phyloP scores from a whole-genome alignment of 2,113 vertebrate species.

The Oryzias javanicus region DNA sequence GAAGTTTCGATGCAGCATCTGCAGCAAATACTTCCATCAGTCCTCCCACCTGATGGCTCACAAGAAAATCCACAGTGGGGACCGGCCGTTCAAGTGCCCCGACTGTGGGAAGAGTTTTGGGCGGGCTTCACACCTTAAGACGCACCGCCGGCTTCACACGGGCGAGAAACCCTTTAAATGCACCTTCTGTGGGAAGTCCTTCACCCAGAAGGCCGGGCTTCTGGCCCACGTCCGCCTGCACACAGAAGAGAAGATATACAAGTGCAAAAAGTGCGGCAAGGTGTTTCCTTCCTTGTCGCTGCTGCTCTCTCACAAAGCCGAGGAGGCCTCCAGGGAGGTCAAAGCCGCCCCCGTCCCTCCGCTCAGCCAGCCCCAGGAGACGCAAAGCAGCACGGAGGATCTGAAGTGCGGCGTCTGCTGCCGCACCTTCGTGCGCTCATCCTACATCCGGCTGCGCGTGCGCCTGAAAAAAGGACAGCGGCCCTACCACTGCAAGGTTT shows the following conservation, averaged over 20 bases:
- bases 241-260: slow-evolving; percentile 59
- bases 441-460: slow-evolving; percentile 66
- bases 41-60: slow-evolving; percentile 75
- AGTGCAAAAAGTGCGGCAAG: slow-evolving; percentile 62
- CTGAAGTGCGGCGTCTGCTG: slow-evolving; percentile 75
- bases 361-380: slow-evolving; percentile 49
- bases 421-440: slow-evolving; percentile 59
- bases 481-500: slow-evolving; percentile 75
- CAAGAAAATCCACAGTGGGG: slow-evolving; percentile 74
- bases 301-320: slow-evolving; percentile 67
- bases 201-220: slow-evolving; percentile 72
- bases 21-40: slow-evolving; percentile 76
- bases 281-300: slow-evolving; percentile 65
- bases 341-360: neutral
- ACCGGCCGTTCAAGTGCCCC: slow-evolving; percentile 76
- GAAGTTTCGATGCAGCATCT: slow-evolving; percentile 68
- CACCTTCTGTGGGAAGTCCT: slow-evolving; percentile 69
- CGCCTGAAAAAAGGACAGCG: slow-evolving; percentile 50
- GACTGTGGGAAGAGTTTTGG: slow-evolving; percentile 78
- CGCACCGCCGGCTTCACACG: slow-evolving; percentile 77
- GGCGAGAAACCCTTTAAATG: slow-evolving; percentile 80
- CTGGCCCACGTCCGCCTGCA: slow-evolving; percentile 63
- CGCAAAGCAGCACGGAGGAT: slow-evolving; percentile 30
- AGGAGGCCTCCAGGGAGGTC: slow-evolving; percentile 34
- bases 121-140: slow-evolving; percentile 77